phyloP scores from a whole-genome alignment of 2,113 vertebrate genomes.

The Toxotes chatareus region DNA sequence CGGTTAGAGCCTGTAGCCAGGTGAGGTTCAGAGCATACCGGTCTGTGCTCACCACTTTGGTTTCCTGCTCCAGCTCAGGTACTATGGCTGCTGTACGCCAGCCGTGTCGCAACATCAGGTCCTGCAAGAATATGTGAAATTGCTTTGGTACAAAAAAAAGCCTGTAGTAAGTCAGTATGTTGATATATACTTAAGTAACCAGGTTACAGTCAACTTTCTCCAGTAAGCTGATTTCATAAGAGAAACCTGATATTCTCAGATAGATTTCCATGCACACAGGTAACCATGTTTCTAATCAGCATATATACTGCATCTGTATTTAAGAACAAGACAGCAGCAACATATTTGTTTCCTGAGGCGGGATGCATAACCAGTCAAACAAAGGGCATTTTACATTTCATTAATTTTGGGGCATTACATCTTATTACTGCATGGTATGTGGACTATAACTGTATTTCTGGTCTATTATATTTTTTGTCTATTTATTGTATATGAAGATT shows the following conservation, averaged over 20 bases:
- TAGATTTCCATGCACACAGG: no score
- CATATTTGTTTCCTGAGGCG: no score
- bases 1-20: slow-evolving; percentile 90
- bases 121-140: slow-evolving; percentile 68
- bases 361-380: no score
- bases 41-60: slow-evolving; percentile 87
- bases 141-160: not conserved
- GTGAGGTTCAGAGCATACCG: slow-evolving; percentile 87
- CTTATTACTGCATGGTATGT: not conserved
- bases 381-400: no score
- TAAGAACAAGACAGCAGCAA: no score
- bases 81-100: slow-evolving; percentile 90
- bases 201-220: not conserved
- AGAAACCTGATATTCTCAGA: not conserved
- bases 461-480: no score
- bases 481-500: not conserved
- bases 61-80: slow-evolving; percentile 88
- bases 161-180: no score
- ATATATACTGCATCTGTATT: no score
- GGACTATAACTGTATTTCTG: not conserved
- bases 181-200: not conserved
- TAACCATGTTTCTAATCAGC: not conserved
- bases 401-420: not conserved
- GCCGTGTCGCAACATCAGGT: slow-evolving; percentile 88
- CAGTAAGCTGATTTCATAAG: not conserved